Percentiles rank a stretch among this genome's conserved stretches.
These are phyloP conservation scores for Ormyrus nitidulus DNA, from an alignment of 2,888 invertebrate species.

Conservation along the genomic window DNA sequence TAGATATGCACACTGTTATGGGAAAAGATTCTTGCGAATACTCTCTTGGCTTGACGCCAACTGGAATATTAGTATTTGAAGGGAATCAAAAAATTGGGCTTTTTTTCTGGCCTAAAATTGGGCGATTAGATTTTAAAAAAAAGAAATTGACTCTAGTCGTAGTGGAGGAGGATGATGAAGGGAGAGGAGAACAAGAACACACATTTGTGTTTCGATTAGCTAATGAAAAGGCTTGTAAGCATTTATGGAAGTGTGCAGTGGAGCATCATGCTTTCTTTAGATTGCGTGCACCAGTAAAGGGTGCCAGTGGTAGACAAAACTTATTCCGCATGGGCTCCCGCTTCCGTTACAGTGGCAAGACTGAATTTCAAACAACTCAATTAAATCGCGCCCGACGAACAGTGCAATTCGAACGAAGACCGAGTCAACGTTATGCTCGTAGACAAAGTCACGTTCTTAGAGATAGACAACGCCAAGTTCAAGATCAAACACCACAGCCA, in stretches of 20 bases:
- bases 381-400: conserved; percentile 92
- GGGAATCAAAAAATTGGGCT: conserved; percentile 97
- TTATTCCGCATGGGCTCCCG: conserved; percentile 99
- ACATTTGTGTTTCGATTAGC: conserved; percentile 97
- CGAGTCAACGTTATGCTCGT: conserved; percentile 96
- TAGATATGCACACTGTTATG: conserved; percentile 98
- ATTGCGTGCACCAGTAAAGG: conserved; percentile 91
- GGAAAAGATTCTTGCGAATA: conserved; percentile 98
- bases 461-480: conserved; percentile 83
- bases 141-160: conserved; percentile 98
- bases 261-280: conserved; percentile 99
- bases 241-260: conserved; percentile 99
- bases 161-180: conserved; percentile 98
- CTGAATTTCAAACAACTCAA: conserved; percentile 97
- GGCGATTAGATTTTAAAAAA: conserved; percentile 97
- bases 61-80: conserved; percentile 98
- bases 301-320: conserved; percentile 92
- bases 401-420: conserved; percentile 96
- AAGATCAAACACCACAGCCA: conserved; percentile 65
- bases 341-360: conserved; percentile 96
- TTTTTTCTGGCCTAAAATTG: conserved; percentile 99
- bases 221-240: conserved; percentile 99
- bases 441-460: conserved; percentile 92
- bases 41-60: conserved; percentile 96
- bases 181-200: conserved; percentile 94